Conservation (phyloP, 2,113 vertebrate species). For the Ceratotherium simum region DNA sequence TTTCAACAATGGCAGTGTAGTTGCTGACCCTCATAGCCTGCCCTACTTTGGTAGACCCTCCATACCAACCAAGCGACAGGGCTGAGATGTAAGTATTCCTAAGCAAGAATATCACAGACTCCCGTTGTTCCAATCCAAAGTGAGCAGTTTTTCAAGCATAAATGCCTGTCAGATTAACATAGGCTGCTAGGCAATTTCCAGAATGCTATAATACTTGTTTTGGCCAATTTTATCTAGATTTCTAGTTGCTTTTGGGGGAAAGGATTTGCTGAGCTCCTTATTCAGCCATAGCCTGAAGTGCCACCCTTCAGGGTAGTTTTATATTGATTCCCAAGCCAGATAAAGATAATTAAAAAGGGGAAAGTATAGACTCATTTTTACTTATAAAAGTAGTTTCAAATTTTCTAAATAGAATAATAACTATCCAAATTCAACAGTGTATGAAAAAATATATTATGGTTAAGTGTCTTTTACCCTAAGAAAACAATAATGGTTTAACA, state of each 20-base stretch:
- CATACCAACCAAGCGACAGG: neutral
- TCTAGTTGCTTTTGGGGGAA: neutral
- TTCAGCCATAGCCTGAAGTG: neutral
- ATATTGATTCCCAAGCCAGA: neutral
- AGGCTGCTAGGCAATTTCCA: neutral
- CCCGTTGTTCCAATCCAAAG: neutral
- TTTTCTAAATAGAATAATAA: constrained; percentile 14
- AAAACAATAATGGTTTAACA: constrained; percentile 7
- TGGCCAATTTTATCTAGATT: neutral
- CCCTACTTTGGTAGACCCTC: neutral
- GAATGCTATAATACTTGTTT: neutral
- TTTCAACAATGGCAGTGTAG: neutral
- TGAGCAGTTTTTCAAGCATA: neutral
- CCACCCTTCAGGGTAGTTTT: neutral
- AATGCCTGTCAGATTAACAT: neutral
- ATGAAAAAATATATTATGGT: neutral
- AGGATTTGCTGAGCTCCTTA: neutral
- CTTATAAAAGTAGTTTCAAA: neutral
- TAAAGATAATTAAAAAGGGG: neutral
- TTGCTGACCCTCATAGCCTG: neutral
- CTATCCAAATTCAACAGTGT: neutral
- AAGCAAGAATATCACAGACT: neutral
- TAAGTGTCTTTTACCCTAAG: neutral
- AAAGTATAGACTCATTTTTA: neutral
- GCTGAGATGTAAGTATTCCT: neutral